Conservation (phyloP, 2,113 vertebrate genomes). For the Mixornis gularis region DNA sequence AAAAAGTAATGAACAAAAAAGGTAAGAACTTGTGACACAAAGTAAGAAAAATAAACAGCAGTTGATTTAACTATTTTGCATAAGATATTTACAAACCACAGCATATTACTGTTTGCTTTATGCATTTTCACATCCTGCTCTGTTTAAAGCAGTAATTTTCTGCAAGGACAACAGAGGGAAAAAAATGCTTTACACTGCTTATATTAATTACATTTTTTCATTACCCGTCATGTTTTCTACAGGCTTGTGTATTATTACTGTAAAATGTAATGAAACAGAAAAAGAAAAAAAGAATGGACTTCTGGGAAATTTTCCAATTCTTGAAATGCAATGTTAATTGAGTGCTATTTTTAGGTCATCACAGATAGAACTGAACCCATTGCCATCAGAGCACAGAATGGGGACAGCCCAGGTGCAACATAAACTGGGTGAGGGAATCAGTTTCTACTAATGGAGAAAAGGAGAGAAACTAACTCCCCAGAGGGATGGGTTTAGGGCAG, state of each 20-base stretch:
- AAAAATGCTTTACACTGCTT: slow-evolving; percentile 79
- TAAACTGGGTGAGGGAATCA: slow-evolving; percentile 22
- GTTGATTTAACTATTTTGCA: slow-evolving; percentile 76
- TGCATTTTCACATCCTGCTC: slow-evolving; percentile 80
- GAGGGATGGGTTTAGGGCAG: not conserved
- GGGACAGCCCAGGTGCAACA: slow-evolving; percentile 70
- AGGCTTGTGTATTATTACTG: slow-evolving; percentile 84
- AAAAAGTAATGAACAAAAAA: slow-evolving; percentile 37
- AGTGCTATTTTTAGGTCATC: slow-evolving; percentile 80
- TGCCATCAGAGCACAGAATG: slow-evolving; percentile 61
- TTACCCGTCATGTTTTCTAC: slow-evolving; percentile 85
- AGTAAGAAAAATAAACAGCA: slow-evolving; percentile 71
- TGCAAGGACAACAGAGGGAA: slow-evolving; percentile 79
- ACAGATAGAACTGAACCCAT: slow-evolving; percentile 69
- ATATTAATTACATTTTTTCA: slow-evolving; percentile 88
- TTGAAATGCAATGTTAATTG: slow-evolving; percentile 86
- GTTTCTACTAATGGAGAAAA: slow-evolving; percentile 16
- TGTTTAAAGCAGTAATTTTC: slow-evolving; percentile 82
- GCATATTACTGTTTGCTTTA: slow-evolving; percentile 72
- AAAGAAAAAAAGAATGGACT: slow-evolving; percentile 81
- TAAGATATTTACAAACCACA: slow-evolving; percentile 80
- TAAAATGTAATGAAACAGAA: slow-evolving; percentile 85
- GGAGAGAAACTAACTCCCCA: not conserved
- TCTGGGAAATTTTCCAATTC: slow-evolving; percentile 88
- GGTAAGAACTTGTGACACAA: slow-evolving; percentile 68